Percentiles rank a stretch among this genome's conserved stretches.
phyloP scores from a whole-genome alignment of 2,888 invertebrate species.

The Drosophila neutralis region DNA sequence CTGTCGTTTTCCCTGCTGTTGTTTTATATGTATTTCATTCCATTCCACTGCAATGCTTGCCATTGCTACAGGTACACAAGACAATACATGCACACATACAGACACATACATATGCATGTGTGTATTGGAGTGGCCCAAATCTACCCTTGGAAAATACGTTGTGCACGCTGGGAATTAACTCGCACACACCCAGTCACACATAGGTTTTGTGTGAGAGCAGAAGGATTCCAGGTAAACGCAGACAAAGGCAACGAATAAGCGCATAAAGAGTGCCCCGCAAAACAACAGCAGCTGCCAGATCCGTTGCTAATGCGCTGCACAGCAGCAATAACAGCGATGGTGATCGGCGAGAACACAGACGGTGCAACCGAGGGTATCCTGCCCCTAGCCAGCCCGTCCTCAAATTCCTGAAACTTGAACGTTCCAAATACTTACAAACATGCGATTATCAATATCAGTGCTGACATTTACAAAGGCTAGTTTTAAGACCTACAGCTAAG shows the following conservation, averaged over 20 bases:
- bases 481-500: background rate
- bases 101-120: background rate
- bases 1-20: conserved; percentile 51
- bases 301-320: conserved; percentile 34
- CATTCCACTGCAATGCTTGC: conserved; percentile 48
- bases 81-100: background rate
- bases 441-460: conserved; percentile 5
- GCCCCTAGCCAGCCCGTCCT: conserved; percentile 20
- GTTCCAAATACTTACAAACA: conserved; percentile 3
- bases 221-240: conserved; percentile 56
- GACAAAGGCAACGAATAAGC: conserved; percentile 26
- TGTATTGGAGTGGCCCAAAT: conserved; percentile 53
- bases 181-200: background rate
- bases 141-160: conserved; percentile 61
- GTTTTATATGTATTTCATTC: conserved; percentile 5
- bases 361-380: conserved; percentile 43
- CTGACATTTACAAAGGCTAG: background rate
- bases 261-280: conserved; percentile 30
- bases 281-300: conserved; percentile 43
- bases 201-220: conserved; percentile 1
- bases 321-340: background rate
- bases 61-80: conserved; percentile 58
- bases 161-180: conserved; percentile 43
- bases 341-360: conserved; percentile 11
- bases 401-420: conserved; percentile 58